These are phyloP conservation scores for Brachypalpus laphriformis DNA, from an alignment of 2,888 invertebrate genomes.

Conservation along the genomic window DNA sequence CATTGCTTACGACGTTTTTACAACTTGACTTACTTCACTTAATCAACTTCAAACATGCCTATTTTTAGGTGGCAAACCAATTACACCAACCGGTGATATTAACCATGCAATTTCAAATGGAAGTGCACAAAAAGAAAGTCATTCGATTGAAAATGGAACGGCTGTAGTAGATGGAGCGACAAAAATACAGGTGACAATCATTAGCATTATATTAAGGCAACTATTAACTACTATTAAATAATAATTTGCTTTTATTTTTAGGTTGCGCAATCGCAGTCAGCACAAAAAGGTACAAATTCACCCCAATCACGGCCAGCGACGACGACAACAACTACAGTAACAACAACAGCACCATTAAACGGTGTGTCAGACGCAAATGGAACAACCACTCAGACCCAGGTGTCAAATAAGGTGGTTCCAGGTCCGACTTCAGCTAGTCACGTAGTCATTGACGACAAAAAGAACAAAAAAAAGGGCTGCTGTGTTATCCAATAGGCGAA, in stretches of 20 bases:
- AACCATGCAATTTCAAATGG: conserved; percentile 77
- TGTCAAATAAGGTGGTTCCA: conserved; percentile 86
- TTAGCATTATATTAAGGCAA: conserved; percentile 21
- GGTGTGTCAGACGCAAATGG: conserved; percentile 79
- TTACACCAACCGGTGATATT: conserved; percentile 82
- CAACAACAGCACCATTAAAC: conserved; percentile 77
- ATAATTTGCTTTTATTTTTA: conserved; percentile 63
- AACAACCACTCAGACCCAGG: conserved; percentile 82
- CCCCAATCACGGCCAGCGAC: conserved; percentile 78
- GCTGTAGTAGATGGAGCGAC: conserved; percentile 81
- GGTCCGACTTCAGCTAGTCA: conserved; percentile 94
- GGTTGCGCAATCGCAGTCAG: conserved; percentile 82
- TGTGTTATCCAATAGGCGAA: conserved; percentile 92
- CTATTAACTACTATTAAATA: neutral
- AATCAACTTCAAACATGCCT: neutral
- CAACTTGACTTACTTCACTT: neutral
- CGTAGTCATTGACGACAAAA: conserved; percentile 91
- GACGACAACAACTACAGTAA: conserved; percentile 74
- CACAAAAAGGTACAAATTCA: conserved; percentile 83
- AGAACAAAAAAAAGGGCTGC: conserved; percentile 97
- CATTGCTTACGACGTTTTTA: neutral
- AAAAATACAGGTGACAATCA: conserved; percentile 80
- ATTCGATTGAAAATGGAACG: conserved; percentile 81
- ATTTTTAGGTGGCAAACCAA: conserved; percentile 82
- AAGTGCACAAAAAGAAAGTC: conserved; percentile 76